A percentile compares a stretch with the other conserved stretches of the same genome.
Conservation (phyloP, 2,888 invertebrate species). For the Polyommatus iphigenia region DNA sequence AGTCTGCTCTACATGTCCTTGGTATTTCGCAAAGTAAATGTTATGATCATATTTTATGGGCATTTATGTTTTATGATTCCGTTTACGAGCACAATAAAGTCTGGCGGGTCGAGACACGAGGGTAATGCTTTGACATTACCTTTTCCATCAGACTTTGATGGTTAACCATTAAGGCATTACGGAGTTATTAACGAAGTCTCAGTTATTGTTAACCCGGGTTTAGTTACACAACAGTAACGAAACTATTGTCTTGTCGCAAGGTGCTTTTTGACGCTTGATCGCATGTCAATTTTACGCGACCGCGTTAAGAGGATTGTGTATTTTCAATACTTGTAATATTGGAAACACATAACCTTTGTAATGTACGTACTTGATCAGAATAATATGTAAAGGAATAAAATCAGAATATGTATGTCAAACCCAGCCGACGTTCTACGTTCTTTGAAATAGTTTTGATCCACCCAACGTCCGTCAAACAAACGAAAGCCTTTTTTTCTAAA, state of each 20-base stretch:
- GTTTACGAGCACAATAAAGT: conserved; percentile 8
- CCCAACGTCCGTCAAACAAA: background rate
- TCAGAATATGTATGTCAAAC: too few species aligned
- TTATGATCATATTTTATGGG: background rate
- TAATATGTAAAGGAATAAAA: too few species aligned
- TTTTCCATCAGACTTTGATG: conserved; percentile 19
- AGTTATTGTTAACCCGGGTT: background rate
- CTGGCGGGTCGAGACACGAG: background rate
- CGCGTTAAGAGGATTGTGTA: too few species aligned
- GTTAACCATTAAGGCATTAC: conserved; percentile 7
- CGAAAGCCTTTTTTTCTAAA: background rate
- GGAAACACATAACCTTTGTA: too few species aligned
- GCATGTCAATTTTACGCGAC: background rate
- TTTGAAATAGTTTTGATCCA: too few species aligned
- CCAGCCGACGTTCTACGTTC: too few species aligned
- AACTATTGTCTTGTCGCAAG: background rate
- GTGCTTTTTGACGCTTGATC: background rate
- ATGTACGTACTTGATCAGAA: too few species aligned
- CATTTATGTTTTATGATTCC: conserved; percentile 2
- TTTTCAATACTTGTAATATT: too few species aligned
- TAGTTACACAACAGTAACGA: background rate
- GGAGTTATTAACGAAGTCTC: conserved; percentile 7
- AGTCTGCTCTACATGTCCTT: conserved; percentile 8
- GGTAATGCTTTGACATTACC: conserved; percentile 14
- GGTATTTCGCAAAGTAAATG: conserved; percentile 2